A percentile compares a stretch with the other conserved stretches of the same genome.
Conservation (phyloP, 1,140 invertebrate species). For the Drosophila ambigua region DNA sequence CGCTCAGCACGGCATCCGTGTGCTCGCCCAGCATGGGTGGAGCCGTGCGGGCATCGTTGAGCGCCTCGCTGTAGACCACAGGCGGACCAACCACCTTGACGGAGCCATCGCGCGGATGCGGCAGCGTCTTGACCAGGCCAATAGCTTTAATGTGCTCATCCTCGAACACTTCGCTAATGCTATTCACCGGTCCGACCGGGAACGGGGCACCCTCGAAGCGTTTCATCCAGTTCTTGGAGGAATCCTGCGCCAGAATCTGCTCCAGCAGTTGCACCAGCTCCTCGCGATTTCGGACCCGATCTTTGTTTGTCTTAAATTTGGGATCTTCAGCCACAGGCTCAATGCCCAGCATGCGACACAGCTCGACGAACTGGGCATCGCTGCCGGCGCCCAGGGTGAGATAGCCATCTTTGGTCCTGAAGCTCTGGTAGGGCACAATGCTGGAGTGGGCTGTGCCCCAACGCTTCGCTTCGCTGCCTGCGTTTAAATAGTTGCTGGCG, state of each 20-base stretch:
- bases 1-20: slow-evolving; percentile 90
- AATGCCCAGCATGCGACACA: slow-evolving; percentile 88
- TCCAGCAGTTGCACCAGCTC: slow-evolving; percentile 88
- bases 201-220: slow-evolving; percentile 90
- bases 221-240: slow-evolving; percentile 90
- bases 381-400: slow-evolving; percentile 94
- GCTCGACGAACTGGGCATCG: slow-evolving; percentile 89
- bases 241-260: slow-evolving; percentile 87
- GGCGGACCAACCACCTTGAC: slow-evolving; percentile 94
- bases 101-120: slow-evolving; percentile 88
- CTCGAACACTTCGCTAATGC: slow-evolving; percentile 92
- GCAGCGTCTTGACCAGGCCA: slow-evolving; percentile 90
- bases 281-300: slow-evolving; percentile 91
- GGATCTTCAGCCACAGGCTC: slow-evolving; percentile 86
- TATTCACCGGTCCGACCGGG: slow-evolving; percentile 96
- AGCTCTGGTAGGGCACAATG: slow-evolving; percentile 97
- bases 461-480: slow-evolving; percentile 89
- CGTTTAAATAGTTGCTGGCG: slow-evolving; percentile 96
- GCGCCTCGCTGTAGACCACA: slow-evolving; percentile 90
- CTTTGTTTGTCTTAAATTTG: slow-evolving; percentile 89
- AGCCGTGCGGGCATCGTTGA: slow-evolving; percentile 89
- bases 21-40: slow-evolving; percentile 95
- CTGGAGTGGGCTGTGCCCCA: slow-evolving; percentile 97
- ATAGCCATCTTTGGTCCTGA: slow-evolving; percentile 92
- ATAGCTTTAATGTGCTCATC: slow-evolving; percentile 93